Percentiles rank a stretch among this genome's conserved stretches.
Conservation (phyloP, 2,888 invertebrate species). For the Lamellibrachia satsuma region DNA sequence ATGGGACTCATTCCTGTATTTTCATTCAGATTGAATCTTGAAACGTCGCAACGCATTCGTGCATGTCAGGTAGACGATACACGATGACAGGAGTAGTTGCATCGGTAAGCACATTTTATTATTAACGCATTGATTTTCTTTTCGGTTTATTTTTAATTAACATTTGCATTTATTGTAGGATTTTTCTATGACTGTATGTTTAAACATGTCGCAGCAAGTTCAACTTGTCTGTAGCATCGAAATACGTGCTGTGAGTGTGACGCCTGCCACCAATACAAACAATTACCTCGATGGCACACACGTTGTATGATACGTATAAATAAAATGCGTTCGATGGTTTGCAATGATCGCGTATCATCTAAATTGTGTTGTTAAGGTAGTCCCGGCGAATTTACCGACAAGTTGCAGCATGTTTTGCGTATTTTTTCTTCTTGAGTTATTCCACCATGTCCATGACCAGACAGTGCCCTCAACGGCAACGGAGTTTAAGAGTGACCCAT, state of each 20-base stretch:
- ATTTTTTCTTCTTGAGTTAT: neutral
- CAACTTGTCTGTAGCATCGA: neutral
- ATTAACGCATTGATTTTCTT: neutral
- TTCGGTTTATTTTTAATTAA: neutral
- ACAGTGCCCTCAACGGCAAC: too few relatives aligned
- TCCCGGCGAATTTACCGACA: neutral
- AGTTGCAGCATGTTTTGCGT: neutral
- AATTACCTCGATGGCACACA: neutral
- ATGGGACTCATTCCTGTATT: neutral
- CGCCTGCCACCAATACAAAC: neutral
- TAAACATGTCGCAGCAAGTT: too few relatives aligned
- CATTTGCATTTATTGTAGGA: neutral
- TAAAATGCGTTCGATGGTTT: neutral
- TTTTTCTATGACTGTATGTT: too few relatives aligned
- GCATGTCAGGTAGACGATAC: neutral
- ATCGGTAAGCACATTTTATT: slow-evolving; percentile 6
- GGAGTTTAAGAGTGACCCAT: too few relatives aligned
- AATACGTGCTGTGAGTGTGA: neutral
- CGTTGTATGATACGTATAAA: neutral
- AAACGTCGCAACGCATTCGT: neutral
- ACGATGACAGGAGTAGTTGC: slow-evolving; percentile 9
- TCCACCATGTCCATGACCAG: too few relatives aligned
- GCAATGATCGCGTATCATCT: neutral
- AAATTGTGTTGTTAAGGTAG: neutral
- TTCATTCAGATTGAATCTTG: neutral